Conservation (phyloP, 2,113 vertebrate genomes). For the Pseudonaja textilis region DNA sequence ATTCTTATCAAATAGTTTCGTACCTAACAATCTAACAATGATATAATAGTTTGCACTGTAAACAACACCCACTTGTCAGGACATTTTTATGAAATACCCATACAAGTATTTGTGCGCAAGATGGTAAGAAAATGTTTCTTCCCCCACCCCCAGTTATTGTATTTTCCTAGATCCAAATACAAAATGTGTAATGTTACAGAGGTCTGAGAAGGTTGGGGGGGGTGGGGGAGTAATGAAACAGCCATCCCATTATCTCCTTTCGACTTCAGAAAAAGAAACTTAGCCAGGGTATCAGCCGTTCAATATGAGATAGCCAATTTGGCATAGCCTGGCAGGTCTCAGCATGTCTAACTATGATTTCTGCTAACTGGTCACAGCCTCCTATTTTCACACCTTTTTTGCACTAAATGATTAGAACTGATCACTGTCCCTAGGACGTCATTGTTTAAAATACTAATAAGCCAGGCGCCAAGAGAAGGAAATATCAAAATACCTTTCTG, state of each 20-base stretch:
- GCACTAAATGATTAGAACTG: conserved; percentile 81
- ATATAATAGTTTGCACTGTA: neutral
- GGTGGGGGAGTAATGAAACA: conserved; percentile 51
- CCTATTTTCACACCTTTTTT: conserved; percentile 82
- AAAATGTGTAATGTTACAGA: conserved; percentile 6
- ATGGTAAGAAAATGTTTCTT: neutral
- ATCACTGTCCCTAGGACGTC: conserved; percentile 71
- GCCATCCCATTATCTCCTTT: conserved; percentile 43
- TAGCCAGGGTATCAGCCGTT: conserved; percentile 71
- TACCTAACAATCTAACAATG: neutral
- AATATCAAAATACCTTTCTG: conserved; percentile 56
- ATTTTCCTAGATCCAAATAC: conserved; percentile 45
- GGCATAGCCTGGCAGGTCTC: conserved; percentile 75
- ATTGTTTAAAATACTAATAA: conserved; percentile 86
- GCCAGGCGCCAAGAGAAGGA: conserved; percentile 60
- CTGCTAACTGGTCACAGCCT: conserved; percentile 83
- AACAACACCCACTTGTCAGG: conserved; percentile 13
- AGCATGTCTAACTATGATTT: conserved; percentile 81
- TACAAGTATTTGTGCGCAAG: conserved; percentile 22
- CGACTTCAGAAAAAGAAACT: conserved; percentile 52
- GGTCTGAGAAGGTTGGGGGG: neutral
- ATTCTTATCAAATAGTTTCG: neutral
- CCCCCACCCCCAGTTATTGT: conserved; percentile 9
- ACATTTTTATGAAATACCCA: conserved; percentile 22
- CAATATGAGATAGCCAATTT: conserved; percentile 71